These are phyloP conservation scores for Serrognathus titanus DNA, from an alignment of 2,888 invertebrate species.

Conservation along the genomic window DNA sequence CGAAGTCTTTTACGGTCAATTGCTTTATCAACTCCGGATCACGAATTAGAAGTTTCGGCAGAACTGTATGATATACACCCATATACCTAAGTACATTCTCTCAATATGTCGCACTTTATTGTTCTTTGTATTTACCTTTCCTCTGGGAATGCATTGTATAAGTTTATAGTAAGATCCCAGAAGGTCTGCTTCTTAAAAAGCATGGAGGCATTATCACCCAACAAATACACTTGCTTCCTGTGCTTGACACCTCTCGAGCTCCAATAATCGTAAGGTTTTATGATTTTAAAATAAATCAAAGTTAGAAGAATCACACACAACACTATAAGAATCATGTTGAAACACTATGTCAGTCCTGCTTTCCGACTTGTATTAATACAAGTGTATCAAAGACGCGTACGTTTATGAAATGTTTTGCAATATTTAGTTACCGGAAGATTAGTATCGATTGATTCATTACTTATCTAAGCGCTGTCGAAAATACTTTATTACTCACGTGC, in stretches of 20 bases:
- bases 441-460: no score
- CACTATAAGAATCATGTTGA: neutral
- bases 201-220: neutral
- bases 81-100: slow-evolving; percentile 24
- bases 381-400: no score
- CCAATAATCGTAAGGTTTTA: neutral
- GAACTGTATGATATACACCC: slow-evolving; percentile 28
- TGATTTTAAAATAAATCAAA: neutral
- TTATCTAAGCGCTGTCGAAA: no score
- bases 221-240: neutral
- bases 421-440: no score
- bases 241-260: neutral
- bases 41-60: slow-evolving; percentile 27
- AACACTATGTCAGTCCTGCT: no score
- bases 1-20: slow-evolving; percentile 37
- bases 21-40: slow-evolving; percentile 41
- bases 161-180: neutral
- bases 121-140: no score
- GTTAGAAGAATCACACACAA: neutral
- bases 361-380: no score
- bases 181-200: neutral
- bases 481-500: no score
- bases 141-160: no score
- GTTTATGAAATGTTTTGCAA: no score
- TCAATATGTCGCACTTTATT: no score